Evolutionary conservation across 2,797 vertebrate genomes (phyloP).

Genomic region (Mormyrus proboscirostris): DNA sequence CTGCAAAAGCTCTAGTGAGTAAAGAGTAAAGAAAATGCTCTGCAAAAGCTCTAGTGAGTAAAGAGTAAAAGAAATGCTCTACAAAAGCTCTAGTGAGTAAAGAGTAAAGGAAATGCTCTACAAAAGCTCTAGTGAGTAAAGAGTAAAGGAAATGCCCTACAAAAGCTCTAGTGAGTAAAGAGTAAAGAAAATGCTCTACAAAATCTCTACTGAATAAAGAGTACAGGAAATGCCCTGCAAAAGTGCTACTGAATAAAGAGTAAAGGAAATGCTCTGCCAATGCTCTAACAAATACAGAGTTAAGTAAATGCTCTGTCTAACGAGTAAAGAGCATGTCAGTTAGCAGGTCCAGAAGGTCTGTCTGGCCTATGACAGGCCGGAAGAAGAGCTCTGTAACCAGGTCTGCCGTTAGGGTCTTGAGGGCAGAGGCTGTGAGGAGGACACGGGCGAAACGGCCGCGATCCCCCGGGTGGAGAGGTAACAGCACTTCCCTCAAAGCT

Average conservation of each 20-base stretch:
- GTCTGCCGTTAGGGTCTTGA: conserved; percentile 68
- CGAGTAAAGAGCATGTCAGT: conserved; percentile 73
- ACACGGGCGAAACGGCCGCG: conserved; percentile 67
- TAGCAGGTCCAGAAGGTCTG: conserved; percentile 71
- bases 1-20: background rate
- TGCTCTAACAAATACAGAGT: background rate
- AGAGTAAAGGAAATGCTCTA: background rate
- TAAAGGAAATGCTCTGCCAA: background rate
- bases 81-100: background rate
- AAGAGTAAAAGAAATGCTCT: background rate
- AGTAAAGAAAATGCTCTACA: background rate
- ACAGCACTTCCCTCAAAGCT: conserved; percentile 71
- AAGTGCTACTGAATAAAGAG: background rate
- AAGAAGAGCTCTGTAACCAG: conserved; percentile 84
- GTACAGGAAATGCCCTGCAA: background rate
- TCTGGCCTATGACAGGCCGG: conserved; percentile 73
- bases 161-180: background rate
- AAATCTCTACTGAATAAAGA: background rate
- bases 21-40: background rate
- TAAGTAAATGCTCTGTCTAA: conserved; percentile 27
- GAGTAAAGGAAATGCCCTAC: background rate
- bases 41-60: background rate
- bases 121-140: background rate
- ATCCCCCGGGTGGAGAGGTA: conserved; percentile 60
- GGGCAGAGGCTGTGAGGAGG: conserved; percentile 65